These are phyloP conservation scores for Drosophila bipectinata DNA, from an alignment of 1,140 invertebrate genomes.

Conservation along the genomic window DNA sequence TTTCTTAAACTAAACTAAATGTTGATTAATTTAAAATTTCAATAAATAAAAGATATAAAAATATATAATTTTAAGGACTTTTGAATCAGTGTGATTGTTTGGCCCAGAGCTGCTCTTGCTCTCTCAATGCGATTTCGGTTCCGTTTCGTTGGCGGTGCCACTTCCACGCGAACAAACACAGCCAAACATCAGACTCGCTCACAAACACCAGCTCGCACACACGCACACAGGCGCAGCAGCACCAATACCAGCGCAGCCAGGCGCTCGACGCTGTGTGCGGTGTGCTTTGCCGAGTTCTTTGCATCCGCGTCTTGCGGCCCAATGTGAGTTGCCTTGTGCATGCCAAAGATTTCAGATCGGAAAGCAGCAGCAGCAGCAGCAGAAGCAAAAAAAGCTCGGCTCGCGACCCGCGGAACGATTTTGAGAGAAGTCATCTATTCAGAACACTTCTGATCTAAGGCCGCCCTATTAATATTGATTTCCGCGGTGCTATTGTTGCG, in stretches of 20 bases:
- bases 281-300: slow-evolving; percentile 70
- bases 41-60: not conserved
- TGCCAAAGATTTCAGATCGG: slow-evolving; percentile 79
- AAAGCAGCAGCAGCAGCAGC: slow-evolving; percentile 26
- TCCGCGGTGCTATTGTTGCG: slow-evolving; percentile 9
- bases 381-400: slow-evolving; percentile 52
- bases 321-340: slow-evolving; percentile 79
- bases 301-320: slow-evolving; percentile 76
- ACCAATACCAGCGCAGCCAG: slow-evolving; percentile 31
- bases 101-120: slow-evolving; percentile 32
- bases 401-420: slow-evolving; percentile 44
- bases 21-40: not conserved
- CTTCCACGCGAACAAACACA: slow-evolving; percentile 64
- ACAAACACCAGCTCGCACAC: slow-evolving; percentile 9
- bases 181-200: slow-evolving; percentile 53
- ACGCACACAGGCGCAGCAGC: slow-evolving; percentile 14
- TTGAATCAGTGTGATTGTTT: slow-evolving; percentile 15
- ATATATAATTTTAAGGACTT: slow-evolving; percentile 10
- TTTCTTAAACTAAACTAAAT: not conserved
- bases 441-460: not conserved
- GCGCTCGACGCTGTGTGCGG: slow-evolving; percentile 27
- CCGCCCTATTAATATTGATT: slow-evolving; percentile 27
- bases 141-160: slow-evolving; percentile 58
- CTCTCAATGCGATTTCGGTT: slow-evolving; percentile 59
- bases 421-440: slow-evolving; percentile 5